phyloP scores from a whole-genome alignment of 2,888 invertebrate genomes.

The Mesorhabditis spiculigera region DNA sequence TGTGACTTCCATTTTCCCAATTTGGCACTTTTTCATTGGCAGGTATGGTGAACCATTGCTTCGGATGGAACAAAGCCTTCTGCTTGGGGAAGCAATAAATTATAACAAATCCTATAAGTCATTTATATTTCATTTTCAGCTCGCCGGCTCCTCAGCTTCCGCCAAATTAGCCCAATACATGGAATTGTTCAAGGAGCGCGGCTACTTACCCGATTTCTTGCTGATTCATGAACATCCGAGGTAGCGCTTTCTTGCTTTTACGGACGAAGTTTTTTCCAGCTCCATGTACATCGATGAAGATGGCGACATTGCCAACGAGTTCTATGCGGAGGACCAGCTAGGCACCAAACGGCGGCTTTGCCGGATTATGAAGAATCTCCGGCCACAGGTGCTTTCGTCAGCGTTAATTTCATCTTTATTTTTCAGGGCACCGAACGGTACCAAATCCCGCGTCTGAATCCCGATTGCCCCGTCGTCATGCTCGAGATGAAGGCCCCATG shows the following conservation, averaged over 20 bases:
- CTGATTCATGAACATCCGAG: conserved; percentile 30
- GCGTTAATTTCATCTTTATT: background rate
- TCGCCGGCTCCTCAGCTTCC: too few species aligned
- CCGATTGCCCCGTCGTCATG: conserved; percentile 34
- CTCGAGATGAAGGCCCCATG: conserved; percentile 18
- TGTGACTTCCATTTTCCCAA: background rate
- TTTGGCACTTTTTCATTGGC: background rate
- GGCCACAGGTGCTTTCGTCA: conserved; percentile 22
- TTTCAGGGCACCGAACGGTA: conserved; percentile 33
- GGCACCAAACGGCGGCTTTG: conserved; percentile 22
- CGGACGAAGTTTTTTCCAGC: conserved; percentile 53
- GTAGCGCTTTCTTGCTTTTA: conserved; percentile 10
- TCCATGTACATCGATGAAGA: conserved; percentile 66
- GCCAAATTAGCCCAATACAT: conserved; percentile 21
- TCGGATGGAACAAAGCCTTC: too few species aligned
- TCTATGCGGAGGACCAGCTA: conserved; percentile 61
- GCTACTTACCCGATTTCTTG: conserved; percentile 32
- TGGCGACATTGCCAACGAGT: conserved; percentile 66
- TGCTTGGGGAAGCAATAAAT: too few species aligned
- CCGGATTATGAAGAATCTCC: conserved; percentile 25
- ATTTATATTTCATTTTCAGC: too few species aligned
- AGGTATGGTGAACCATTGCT: too few species aligned
- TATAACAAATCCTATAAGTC: too few species aligned
- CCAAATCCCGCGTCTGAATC: conserved; percentile 29
- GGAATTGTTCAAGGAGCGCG: conserved; percentile 24